Base-by-base conservation (phyloP, 1,140 invertebrate genomes). In the Copidosoma floridanum region DNA sequence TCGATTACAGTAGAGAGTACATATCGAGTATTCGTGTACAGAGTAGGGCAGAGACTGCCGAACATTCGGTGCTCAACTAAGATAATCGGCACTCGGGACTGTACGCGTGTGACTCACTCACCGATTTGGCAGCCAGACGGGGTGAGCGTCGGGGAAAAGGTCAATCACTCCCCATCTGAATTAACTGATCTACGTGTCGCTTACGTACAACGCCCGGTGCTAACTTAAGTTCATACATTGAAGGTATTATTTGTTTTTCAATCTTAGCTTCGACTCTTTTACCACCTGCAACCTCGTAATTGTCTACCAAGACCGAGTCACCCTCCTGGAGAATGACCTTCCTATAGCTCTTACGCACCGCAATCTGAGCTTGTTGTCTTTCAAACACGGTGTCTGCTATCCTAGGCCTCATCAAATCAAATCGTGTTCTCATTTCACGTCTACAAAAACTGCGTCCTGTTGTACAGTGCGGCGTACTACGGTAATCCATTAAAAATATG, bases 401-500 rank as follows among this genome's bases (percentile, higher is more conserved):
- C 24, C 35, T 44, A 10, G 58, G 50, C 44, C 43, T 61, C 14
- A 61, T 21, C n/a, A 21, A 26, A 41, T 52, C 48, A 29, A 27
- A 53, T 20, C n/a, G 18, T 35, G 21, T 53, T 11, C 21, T 8
- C 12, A 53, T 12, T 4, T 63, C 55, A 1, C 61, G 55, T 6
- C 44, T 46, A 11, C 35, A 63, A 47, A 63, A 57, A 10, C 38
- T 47, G 7, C 23, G 14, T 7, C 48, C 3, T 1, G 61, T 63
- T 1, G 55, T 53, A 16, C 61, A 63, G 6, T 58, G 61, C 11
- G 43, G 18, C 0, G 46, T 63, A 12, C 48, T 53, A 0, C 61
- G 3, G 12, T 63, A 63, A 29, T 63, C 61, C 1, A 21, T 53
- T 11, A 57, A n/a, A 29, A 60, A 51, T 14, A 18, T 32, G 11